Evolutionary conservation across 2,888 invertebrate genomes (phyloP).

Genomic region (Artemia sp.): DNA sequence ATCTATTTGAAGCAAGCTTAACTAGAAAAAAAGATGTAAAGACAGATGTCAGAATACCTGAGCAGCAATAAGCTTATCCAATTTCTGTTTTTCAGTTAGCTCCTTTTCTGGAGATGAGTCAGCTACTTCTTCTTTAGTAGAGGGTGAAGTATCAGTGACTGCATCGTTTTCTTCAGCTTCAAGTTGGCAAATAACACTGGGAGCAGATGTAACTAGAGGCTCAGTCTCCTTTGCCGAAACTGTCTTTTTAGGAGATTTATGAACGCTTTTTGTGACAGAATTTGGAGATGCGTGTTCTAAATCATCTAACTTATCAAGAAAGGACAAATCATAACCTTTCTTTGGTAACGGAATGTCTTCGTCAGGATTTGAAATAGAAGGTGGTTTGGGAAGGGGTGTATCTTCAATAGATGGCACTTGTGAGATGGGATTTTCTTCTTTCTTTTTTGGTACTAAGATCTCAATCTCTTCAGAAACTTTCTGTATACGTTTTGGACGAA

Average conservation of each 20-base stretch:
- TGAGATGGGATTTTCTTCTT: not conserved
- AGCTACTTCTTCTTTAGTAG: not conserved
- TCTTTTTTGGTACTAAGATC: not conserved
- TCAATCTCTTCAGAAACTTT: not conserved
- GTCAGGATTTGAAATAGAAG: not conserved
- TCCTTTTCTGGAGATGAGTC: not conserved
- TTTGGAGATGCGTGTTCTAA: constrained; percentile 21
- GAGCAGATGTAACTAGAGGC: not conserved
- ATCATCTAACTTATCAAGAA: constrained; percentile 22
- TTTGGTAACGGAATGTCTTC: constrained; percentile 19
- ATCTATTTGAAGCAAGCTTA: too few relatives aligned
- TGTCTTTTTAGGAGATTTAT: not conserved
- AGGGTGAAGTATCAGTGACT: not conserved
- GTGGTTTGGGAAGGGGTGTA: not conserved
- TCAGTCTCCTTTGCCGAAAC: not conserved
- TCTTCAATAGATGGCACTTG: too few relatives aligned
- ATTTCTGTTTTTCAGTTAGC: not conserved
- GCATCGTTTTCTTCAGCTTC: not conserved
- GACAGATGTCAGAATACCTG: not conserved
- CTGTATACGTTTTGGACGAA: not conserved
- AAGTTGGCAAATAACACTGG: too few relatives aligned
- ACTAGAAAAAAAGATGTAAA: too few relatives aligned
- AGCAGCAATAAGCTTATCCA: not conserved
- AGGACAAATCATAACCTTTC: constrained; percentile 22
- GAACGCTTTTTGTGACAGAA: not conserved